These are phyloP conservation scores for Tetropium fuscum DNA, from an alignment of 2,888 invertebrate genomes.

Conservation along the genomic window DNA sequence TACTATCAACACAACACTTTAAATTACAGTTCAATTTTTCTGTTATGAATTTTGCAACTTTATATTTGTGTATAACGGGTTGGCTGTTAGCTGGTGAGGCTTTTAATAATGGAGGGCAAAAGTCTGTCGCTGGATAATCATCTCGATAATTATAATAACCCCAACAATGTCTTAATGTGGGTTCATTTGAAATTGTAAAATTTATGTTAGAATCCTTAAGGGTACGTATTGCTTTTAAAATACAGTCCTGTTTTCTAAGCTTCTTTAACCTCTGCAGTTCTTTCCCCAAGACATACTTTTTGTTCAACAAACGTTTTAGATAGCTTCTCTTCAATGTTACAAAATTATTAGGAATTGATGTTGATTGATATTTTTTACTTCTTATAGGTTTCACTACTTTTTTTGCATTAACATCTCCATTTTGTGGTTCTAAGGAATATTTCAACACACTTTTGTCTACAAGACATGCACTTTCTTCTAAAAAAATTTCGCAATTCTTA, in stretches of 20 bases:
- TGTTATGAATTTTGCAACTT: slow-evolving; percentile 13
- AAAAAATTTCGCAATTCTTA: no score
- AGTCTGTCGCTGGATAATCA: neutral
- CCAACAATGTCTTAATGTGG: slow-evolving; percentile 22
- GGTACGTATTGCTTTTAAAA: slow-evolving; percentile 44
- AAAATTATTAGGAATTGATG: slow-evolving; percentile 4
- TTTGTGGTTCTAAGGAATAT: neutral
- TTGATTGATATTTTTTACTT: neutral
- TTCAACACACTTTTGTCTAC: no score
- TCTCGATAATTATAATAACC: slow-evolving; percentile 5
- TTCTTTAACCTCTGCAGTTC: slow-evolving; percentile 13
- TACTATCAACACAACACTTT: slow-evolving; percentile 29
- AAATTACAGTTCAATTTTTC: slow-evolving; percentile 36
- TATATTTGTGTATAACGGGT: neutral
- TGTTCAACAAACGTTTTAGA: slow-evolving; percentile 9
- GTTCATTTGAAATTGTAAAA: slow-evolving; percentile 50
- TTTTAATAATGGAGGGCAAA: no score
- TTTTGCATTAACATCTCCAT: neutral
- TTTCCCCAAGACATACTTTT: slow-evolving; percentile 12
- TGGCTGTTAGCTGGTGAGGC: neutral
- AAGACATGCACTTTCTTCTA: no score
- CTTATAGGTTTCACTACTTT: neutral
- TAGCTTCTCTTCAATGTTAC: slow-evolving; percentile 16
- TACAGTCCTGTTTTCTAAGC: slow-evolving; percentile 27
- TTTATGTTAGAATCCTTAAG: slow-evolving; percentile 49